phyloP scores from a whole-genome alignment of 53 echinoderm and acorn worm genomes.

The Hippasteria phrygiana region DNA sequence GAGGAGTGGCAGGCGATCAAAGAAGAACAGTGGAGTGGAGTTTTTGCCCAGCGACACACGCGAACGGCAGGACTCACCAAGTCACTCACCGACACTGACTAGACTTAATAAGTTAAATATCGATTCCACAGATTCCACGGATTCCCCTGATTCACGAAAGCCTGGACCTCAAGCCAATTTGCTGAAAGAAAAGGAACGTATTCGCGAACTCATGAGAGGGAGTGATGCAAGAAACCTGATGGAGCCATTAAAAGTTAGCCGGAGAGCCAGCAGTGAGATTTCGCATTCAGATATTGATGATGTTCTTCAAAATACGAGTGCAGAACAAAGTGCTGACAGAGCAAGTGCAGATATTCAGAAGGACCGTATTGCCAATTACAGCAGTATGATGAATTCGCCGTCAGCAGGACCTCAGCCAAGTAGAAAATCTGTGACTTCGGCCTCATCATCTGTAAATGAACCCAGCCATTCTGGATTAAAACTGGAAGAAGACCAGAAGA shows the following conservation, averaged over 20 bases:
- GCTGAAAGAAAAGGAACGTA: slow-evolving; percentile 41
- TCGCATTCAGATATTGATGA: not conserved
- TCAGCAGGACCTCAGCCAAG: not conserved
- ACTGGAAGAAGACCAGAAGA: not conserved
- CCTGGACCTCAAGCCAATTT: not conserved
- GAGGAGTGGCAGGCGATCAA: slow-evolving; percentile 70
- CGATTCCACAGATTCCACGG: slow-evolving; percentile 8
- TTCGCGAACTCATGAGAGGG: slow-evolving; percentile 48
- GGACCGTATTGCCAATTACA: slow-evolving; percentile 51
- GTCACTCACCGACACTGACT: slow-evolving; percentile 21
- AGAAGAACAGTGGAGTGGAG: slow-evolving; percentile 43
- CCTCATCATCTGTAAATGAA: not conserved
- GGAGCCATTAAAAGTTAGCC: slow-evolving; percentile 5
- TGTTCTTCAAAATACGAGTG: slow-evolving; percentile 5
- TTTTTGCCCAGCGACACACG: slow-evolving; percentile 51
- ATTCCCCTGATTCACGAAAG: not conserved
- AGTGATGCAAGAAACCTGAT: not conserved
- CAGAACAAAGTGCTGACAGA: slow-evolving; percentile 14
- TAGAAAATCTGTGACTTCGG: not conserved
- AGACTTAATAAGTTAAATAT: not conserved
- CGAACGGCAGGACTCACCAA: slow-evolving; percentile 76
- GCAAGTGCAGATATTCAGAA: slow-evolving; percentile 48
- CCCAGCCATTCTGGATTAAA: not conserved
- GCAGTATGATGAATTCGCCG: not conserved
- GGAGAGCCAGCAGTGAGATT: slow-evolving; percentile 40